Evolutionary conservation across 2,113 vertebrate genomes (phyloP).

Genomic region (Chaetodon trifascialis): DNA sequence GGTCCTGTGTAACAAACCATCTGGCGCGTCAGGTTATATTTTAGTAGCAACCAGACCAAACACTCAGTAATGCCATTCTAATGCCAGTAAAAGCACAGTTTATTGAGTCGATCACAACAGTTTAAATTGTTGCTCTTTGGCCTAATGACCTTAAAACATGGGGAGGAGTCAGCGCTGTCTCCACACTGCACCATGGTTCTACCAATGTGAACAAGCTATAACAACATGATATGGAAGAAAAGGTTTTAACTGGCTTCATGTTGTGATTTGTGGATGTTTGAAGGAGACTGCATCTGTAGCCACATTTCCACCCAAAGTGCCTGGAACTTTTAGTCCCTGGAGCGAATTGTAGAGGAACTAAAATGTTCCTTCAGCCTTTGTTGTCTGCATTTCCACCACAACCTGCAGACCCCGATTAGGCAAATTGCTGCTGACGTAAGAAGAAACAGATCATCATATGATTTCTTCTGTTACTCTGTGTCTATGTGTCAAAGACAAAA

Average conservation of each 20-base stretch:
- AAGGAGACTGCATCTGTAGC: background rate
- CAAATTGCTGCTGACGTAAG: no score
- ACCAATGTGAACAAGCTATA: conserved; percentile 22
- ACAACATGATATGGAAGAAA: conserved; percentile 6
- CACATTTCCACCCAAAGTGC: no score
- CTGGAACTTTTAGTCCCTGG: no score
- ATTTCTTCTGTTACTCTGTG: no score
- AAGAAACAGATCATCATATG: no score
- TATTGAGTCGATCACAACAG: conserved; percentile 32
- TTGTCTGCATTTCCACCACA: no score
- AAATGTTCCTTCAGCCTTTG: no score
- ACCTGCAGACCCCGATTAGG: no score
- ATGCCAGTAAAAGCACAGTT: conserved; percentile 28
- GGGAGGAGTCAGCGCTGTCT: background rate
- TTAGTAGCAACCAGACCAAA: conserved; percentile 57
- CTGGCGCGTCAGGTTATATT: no score
- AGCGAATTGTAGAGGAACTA: no score
- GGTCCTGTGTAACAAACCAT: no score
- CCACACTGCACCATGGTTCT: background rate
- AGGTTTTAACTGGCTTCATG: background rate
- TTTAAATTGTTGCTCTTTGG: conserved; percentile 1
- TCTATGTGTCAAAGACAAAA: no score
- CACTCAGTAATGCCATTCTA: conserved; percentile 43
- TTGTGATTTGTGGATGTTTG: background rate
- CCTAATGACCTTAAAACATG: conserved; percentile 2